A percentile compares a stretch with the other conserved stretches of the same genome.
These are phyloP conservation scores for Pelodytes ibericus DNA, from an alignment of 2,797 vertebrate species.

Conservation along the genomic window DNA sequence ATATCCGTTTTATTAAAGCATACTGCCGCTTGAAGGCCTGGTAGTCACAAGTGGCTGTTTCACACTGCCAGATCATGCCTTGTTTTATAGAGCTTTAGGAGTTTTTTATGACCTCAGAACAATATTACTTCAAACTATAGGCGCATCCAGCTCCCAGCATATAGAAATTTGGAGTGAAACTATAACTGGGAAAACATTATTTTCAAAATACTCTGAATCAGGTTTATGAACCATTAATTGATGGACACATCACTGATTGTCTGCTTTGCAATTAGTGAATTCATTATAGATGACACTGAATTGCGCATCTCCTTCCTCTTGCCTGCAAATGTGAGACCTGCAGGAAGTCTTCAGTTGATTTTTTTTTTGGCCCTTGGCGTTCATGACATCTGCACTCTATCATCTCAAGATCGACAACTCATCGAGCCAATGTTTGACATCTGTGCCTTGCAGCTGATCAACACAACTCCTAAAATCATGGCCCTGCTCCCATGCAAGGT, in stretches of 20 bases:
- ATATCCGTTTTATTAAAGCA: too few species aligned
- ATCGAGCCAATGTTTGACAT: constrained; percentile 3
- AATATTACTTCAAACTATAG: too few species aligned
- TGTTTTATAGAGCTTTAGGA: too few species aligned
- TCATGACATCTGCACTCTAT: constrained; percentile 26
- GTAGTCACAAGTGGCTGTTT: too few species aligned
- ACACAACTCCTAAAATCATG: background rate
- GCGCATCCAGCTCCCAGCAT: too few species aligned
- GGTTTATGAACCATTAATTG: background rate
- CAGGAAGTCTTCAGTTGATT: constrained; percentile 10
- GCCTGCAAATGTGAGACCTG: background rate
- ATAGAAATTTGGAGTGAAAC: too few species aligned
- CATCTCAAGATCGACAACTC: background rate
- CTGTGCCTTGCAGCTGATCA: constrained; percentile 18
- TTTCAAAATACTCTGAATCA: too few species aligned
- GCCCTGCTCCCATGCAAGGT: constrained; percentile 13
- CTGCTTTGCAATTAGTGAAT: background rate
- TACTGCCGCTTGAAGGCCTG: too few species aligned
- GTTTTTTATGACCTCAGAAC: too few species aligned
- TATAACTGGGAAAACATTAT: too few species aligned
- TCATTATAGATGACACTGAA: constrained; percentile 16
- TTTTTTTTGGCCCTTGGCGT: constrained; percentile 1
- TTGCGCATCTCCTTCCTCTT: constrained; percentile 8
- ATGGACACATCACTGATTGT: background rate
- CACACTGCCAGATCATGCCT: too few species aligned